Evolutionary conservation across 2,113 vertebrate genomes (phyloP).

Genomic region (Pao palembangensis): DNA sequence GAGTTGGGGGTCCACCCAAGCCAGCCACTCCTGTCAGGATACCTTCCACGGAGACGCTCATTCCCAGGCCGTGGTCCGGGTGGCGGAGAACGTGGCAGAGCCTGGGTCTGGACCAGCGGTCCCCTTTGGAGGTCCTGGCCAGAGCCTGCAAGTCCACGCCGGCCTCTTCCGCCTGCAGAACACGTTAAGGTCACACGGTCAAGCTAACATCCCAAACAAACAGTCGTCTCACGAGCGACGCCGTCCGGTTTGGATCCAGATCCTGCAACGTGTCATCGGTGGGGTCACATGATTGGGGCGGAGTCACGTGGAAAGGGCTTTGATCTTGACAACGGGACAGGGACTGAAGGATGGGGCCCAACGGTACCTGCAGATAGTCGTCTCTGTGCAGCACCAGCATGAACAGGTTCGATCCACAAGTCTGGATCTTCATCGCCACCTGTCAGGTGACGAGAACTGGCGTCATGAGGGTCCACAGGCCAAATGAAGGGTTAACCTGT

Average conservation of each 20-base stretch:
- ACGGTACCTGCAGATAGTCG: slow-evolving; percentile 60
- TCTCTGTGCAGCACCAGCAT: slow-evolving; percentile 74
- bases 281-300: no score
- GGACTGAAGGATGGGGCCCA: no score
- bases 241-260: neutral
- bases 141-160: slow-evolving; percentile 54
- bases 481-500: no score
- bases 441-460: slow-evolving; percentile 35
- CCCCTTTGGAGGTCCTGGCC: slow-evolving; percentile 48
- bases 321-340: no score
- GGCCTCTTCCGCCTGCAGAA: slow-evolving; percentile 47
- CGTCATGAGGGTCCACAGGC: neutral
- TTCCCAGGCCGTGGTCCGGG: slow-evolving; percentile 75
- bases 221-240: no score
- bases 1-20: neutral
- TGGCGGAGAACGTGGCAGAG: slow-evolving; percentile 79
- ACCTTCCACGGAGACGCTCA: slow-evolving; percentile 67
- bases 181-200: no score
- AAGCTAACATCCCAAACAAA: no score
- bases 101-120: slow-evolving; percentile 68
- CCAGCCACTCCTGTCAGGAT: neutral
- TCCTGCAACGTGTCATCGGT: no score
- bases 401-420: slow-evolving; percentile 79
- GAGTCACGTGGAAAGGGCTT: no score
- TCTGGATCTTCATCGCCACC: slow-evolving; percentile 84